phyloP scores from a whole-genome alignment of 2,888 invertebrate species.

The Diloba caeruleocephala region DNA sequence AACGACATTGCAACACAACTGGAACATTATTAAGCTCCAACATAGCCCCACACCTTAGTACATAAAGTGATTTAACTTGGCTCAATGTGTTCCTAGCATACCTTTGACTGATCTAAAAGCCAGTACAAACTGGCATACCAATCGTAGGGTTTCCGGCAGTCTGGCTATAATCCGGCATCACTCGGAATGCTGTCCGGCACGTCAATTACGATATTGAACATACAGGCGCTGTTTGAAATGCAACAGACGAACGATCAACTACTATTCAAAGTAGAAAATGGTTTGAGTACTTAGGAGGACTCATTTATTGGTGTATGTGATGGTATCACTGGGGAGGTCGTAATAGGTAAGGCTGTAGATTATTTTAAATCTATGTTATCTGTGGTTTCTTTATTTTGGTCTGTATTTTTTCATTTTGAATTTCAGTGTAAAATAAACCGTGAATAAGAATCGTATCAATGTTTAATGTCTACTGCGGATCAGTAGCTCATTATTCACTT shows the following conservation, averaged over 20 bases:
- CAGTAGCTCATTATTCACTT: too few species aligned
- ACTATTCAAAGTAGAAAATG: constrained; percentile 22
- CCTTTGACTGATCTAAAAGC: constrained; percentile 17
- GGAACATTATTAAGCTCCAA: not conserved
- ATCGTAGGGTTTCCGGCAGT: constrained; percentile 23
- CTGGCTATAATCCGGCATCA: constrained; percentile 34
- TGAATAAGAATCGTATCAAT: too few species aligned
- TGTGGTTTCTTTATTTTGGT: too few species aligned
- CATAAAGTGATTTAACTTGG: constrained; percentile 1
- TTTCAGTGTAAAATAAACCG: too few species aligned
- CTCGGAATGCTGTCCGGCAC: constrained; percentile 24
- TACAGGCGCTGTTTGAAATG: constrained; percentile 35
- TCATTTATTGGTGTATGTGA: constrained; percentile 7
- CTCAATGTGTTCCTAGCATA: constrained; percentile 9
- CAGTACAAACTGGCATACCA: constrained; percentile 22
- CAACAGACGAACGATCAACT: constrained; percentile 38
- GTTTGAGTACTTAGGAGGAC: constrained; percentile 16
- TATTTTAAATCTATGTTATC: too few species aligned
- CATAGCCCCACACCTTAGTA: not conserved
- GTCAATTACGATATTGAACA: constrained; percentile 53
- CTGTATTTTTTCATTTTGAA: too few species aligned
- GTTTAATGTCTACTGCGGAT: too few species aligned
- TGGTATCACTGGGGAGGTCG: too few species aligned
- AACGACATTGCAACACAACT: not conserved
- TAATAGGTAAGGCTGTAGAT: too few species aligned